Conservation (phyloP, 2,888 invertebrate genomes). For the Leptothorax acervorum region DNA sequence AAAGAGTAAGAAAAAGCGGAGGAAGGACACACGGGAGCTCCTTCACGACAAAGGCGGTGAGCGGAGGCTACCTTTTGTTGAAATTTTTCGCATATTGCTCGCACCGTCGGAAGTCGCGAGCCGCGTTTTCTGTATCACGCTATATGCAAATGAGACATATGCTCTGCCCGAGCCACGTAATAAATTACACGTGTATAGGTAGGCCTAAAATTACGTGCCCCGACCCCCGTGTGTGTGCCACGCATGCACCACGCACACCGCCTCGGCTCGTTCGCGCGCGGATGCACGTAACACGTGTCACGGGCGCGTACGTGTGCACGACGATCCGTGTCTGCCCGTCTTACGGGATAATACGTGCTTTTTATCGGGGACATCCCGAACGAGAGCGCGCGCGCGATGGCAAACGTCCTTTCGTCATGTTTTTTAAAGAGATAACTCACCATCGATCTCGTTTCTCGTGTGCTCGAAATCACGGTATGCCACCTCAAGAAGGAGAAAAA, state of each 20-base stretch:
- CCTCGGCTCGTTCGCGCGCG: not conserved
- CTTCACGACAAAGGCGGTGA: not conserved
- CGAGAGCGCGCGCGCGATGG: slow-evolving; percentile 26
- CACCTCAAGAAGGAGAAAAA: not conserved
- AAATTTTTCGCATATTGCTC: slow-evolving; percentile 70
- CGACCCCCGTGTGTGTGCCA: not conserved
- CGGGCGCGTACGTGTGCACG: slow-evolving; percentile 26
- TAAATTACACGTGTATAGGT: slow-evolving; percentile 80
- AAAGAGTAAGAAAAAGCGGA: not conserved
- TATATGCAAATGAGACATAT: slow-evolving; percentile 82
- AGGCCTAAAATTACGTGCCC: slow-evolving; percentile 79
- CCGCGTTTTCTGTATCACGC: slow-evolving; percentile 78
- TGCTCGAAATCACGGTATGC: not conserved
- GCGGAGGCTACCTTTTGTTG: slow-evolving; percentile 62
- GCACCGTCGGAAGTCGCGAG: slow-evolving; percentile 73
- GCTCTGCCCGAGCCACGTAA: slow-evolving; percentile 77
- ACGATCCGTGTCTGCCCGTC: slow-evolving; percentile 41
- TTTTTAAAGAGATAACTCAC: slow-evolving; percentile 48
- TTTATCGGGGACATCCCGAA: slow-evolving; percentile 29
- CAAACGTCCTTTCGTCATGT: slow-evolving; percentile 64
- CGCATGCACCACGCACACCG: slow-evolving; percentile 19
- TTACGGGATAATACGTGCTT: slow-evolving; percentile 54
- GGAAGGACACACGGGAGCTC: slow-evolving; percentile 18
- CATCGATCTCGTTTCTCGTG: slow-evolving; percentile 5
- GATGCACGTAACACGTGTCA: slow-evolving; percentile 32